Evolutionary conservation across 2,888 invertebrate genomes (phyloP).

Genomic region (Labia minor): DNA sequence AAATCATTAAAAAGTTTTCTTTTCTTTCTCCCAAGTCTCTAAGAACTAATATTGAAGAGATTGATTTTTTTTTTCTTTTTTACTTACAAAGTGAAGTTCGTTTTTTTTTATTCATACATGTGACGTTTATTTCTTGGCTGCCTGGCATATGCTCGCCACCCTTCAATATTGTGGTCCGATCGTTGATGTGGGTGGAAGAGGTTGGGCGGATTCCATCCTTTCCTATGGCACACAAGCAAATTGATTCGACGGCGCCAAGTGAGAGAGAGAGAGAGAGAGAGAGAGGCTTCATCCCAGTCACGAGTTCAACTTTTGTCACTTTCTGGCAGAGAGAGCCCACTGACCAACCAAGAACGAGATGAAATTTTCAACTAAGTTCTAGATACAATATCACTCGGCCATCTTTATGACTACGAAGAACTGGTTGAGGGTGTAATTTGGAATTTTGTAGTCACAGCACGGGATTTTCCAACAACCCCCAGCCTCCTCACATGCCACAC

Average conservation of each 20-base stretch:
- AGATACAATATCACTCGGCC: not conserved
- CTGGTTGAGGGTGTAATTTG: not conserved
- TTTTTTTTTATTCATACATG: conserved; percentile 5
- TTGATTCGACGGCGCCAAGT: too few species aligned
- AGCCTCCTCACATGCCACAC: too few species aligned
- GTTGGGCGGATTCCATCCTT: too few species aligned
- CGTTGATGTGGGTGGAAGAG: not conserved
- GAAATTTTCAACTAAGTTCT: conserved; percentile 3
- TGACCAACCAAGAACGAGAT: not conserved
- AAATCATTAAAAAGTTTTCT: too few species aligned
- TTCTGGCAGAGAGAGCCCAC: not conserved
- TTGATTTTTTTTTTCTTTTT: not conserved
- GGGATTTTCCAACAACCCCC: not conserved
- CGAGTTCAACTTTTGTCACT: too few species aligned
- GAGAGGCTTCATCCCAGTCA: too few species aligned
- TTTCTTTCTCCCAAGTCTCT: too few species aligned
- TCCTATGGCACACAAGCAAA: too few species aligned
- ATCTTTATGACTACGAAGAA: not conserved
- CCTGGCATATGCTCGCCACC: not conserved
- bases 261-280: too few species aligned
- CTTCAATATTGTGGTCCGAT: not conserved
- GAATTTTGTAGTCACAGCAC: not conserved
- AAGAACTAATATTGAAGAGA: too few species aligned
- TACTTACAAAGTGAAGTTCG: too few species aligned
- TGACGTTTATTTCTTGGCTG: not conserved